Percentiles rank a stretch among this genome's conserved stretches.
Evolutionary conservation across 2,888 invertebrate genomes (phyloP).

Genomic region (Sphaeridia pumilis): DNA sequence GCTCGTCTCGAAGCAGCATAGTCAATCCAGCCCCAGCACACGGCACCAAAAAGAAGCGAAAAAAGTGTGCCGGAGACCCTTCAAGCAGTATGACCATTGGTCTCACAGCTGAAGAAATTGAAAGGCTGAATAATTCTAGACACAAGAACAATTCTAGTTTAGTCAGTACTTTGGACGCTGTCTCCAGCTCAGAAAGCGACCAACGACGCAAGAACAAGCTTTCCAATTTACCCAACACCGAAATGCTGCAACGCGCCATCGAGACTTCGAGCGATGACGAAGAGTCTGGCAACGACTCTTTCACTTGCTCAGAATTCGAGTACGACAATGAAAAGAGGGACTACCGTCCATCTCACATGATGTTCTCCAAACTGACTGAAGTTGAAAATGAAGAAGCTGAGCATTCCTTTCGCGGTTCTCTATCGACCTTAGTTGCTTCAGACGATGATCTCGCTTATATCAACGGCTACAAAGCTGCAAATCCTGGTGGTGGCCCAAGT

Average conservation of each 20-base stretch:
- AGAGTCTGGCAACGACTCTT: conserved; percentile 87
- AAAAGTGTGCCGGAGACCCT: conserved; percentile 45
- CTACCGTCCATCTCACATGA: conserved; percentile 46
- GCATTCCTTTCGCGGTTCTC: conserved; percentile 84
- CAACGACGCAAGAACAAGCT: conserved; percentile 31
- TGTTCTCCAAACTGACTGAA: conserved; percentile 45
- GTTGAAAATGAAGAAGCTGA: conserved; percentile 47
- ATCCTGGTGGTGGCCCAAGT: conserved; percentile 53
- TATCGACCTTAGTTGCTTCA: conserved; percentile 85
- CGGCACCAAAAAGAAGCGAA: conserved; percentile 37
- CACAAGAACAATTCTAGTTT: conserved; percentile 73
- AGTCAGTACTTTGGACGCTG: conserved; percentile 82
- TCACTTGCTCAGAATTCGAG: conserved; percentile 96
- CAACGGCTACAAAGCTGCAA: conserved; percentile 27
- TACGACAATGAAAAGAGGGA: conserved; percentile 59
- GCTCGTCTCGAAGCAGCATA: conserved; percentile 41
- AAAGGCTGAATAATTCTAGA: conserved; percentile 65
- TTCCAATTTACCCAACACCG: conserved; percentile 42
- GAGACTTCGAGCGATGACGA: conserved; percentile 48
- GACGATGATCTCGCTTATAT: conserved; percentile 61
- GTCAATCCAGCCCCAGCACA: conserved; percentile 38
- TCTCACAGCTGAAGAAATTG: conserved; percentile 84
- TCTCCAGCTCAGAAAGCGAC: conserved; percentile 58
- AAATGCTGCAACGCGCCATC: conserved; percentile 17
- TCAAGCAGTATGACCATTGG: conserved; percentile 60